Percentiles rank a stretch among this genome's conserved stretches.
Conservation (phyloP, 2,888 invertebrate genomes). For the Cephus sareptanus region DNA sequence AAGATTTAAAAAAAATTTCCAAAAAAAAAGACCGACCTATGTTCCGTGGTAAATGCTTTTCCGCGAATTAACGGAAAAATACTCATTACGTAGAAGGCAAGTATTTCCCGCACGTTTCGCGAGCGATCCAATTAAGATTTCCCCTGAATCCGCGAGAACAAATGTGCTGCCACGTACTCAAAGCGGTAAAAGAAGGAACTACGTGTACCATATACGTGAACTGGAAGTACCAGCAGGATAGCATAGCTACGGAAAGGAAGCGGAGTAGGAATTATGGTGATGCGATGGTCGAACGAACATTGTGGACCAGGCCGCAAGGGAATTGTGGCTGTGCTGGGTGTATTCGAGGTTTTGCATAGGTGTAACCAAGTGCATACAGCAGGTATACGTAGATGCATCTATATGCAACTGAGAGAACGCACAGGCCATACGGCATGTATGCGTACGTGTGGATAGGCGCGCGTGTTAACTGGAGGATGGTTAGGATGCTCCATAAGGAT, state of each 20-base stretch:
- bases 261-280: slow-evolving; percentile 37
- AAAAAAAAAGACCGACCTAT: no score
- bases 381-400: slow-evolving; percentile 2
- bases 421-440: slow-evolving; percentile 17
- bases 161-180: neutral
- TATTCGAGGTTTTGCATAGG: slow-evolving; percentile 23
- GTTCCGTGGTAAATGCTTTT: no score
- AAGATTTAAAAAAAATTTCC: no score
- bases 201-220: no score
- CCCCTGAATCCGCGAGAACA: neutral
- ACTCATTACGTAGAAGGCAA: no score
- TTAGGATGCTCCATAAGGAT: no score
- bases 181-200: neutral
- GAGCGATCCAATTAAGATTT: neutral
- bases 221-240: no score
- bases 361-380: slow-evolving; percentile 13
- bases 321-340: slow-evolving; percentile 29
- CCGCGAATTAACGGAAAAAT: no score
- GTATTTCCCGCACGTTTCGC: neutral
- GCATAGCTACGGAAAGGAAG: neutral
- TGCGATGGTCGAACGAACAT: slow-evolving; percentile 26
- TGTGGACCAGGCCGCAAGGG: slow-evolving; percentile 21
- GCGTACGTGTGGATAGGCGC: slow-evolving; percentile 1
- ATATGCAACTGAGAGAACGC: slow-evolving; percentile 7
- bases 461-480: no score